These are phyloP conservation scores for Corydoras maculifer DNA, from an alignment of 2,113 vertebrate genomes.

Conservation along the genomic window DNA sequence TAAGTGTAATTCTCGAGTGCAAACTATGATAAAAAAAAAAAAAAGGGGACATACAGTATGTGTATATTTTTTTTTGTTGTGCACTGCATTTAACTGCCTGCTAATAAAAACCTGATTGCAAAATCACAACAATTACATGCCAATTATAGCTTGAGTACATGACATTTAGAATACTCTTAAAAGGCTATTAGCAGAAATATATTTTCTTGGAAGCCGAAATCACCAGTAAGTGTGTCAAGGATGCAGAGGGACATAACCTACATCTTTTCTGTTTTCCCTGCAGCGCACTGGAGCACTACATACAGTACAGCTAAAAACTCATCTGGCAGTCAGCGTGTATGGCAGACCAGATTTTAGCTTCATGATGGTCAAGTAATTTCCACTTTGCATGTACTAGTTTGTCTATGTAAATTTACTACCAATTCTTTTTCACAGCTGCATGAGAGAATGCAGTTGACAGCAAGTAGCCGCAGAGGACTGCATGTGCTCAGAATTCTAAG, in stretches of 20 bases:
- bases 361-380: too few species aligned
- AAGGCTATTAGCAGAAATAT: background rate
- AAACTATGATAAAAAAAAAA: too few species aligned
- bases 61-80: too few species aligned
- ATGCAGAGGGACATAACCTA: slow-evolving; percentile 36
- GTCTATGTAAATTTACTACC: background rate
- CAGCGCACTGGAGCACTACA: background rate
- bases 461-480: background rate
- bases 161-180: background rate
- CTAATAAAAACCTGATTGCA: too few species aligned
- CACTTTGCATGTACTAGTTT: too few species aligned
- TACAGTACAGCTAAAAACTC: background rate
- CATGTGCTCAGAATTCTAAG: slow-evolving; percentile 19
- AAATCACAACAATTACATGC: too few species aligned
- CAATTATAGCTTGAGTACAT: background rate
- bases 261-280: slow-evolving; percentile 24
- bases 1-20: too few species aligned
- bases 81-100: too few species aligned
- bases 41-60: too few species aligned
- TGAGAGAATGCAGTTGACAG: background rate
- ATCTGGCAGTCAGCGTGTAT: too few species aligned
- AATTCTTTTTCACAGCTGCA: background rate
- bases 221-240: slow-evolving; percentile 38
- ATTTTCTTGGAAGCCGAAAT: slow-evolving; percentile 15
- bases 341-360: too few species aligned